A percentile compares a stretch with the other conserved stretches of the same genome.
phyloP scores from a whole-genome alignment of 2,113 vertebrate genomes.

The Geococcyx californianus region DNA sequence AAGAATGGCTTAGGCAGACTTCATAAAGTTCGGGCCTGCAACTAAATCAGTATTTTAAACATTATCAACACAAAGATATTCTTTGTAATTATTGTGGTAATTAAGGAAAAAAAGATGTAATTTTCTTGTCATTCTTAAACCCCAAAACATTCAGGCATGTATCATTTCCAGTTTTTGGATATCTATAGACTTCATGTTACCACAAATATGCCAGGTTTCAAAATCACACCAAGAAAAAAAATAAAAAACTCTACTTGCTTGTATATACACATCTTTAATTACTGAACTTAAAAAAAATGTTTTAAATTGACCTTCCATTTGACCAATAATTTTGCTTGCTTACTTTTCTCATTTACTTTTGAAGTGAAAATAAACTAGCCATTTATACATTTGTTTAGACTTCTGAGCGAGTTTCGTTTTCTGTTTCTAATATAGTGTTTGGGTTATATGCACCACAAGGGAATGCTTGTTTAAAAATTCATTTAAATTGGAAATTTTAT shows the following conservation, averaged over 20 bases:
- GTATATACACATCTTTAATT: not conserved
- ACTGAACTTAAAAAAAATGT: not conserved
- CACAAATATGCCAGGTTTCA: not conserved
- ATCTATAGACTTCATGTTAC: not conserved
- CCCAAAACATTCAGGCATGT: not conserved
- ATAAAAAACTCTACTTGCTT: not conserved
- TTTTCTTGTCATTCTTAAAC: not conserved
- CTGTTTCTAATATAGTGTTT: constrained; percentile 19
- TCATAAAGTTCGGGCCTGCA: not conserved
- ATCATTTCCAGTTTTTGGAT: not conserved
- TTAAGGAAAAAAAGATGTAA: not conserved
- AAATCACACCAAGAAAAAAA: not conserved
- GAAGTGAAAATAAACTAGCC: constrained; percentile 23
- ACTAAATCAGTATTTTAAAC: not conserved
- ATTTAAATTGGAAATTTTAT: constrained; percentile 18
- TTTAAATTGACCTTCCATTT: constrained; percentile 11
- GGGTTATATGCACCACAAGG: not conserved
- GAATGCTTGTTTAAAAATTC: constrained; percentile 28
- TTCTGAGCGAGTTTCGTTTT: not conserved
- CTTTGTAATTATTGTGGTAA: not conserved
- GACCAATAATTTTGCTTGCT: constrained; percentile 10
- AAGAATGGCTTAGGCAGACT: not conserved
- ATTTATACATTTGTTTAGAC: constrained; percentile 14
- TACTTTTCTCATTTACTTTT: not conserved
- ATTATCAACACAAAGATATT: not conserved